Percentiles rank a stretch among this genome's conserved stretches.
phyloP scores from a whole-genome alignment of 2,113 vertebrate genomes.

The Dasyornis broadbenti region DNA sequence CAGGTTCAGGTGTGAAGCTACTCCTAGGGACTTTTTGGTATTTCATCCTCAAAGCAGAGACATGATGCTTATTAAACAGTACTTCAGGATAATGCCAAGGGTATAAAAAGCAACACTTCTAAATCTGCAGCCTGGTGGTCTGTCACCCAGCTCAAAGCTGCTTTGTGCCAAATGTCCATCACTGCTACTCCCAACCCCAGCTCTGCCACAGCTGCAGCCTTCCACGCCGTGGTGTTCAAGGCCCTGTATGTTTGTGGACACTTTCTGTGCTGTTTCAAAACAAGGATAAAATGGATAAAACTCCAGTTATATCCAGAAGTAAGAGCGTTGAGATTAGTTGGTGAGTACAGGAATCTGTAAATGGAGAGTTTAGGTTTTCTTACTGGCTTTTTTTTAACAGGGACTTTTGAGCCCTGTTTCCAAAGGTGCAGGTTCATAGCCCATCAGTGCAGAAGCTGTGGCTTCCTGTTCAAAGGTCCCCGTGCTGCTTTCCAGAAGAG shows the following conservation, averaged over 20 bases:
- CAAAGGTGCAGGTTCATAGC: background rate
- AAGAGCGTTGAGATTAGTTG: background rate
- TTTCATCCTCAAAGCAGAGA: background rate
- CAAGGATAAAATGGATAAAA: background rate
- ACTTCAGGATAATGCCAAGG: background rate
- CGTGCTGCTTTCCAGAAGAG: fast-evolving
- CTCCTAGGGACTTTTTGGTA: background rate
- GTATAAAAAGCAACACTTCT: background rate
- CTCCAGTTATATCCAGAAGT: background rate
- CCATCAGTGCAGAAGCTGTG: background rate
- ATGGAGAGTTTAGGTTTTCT: background rate
- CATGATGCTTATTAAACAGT: background rate
- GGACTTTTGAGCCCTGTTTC: background rate
- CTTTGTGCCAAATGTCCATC: background rate
- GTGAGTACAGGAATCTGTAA: background rate
- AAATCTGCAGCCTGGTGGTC: background rate
- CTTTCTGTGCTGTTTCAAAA: background rate
- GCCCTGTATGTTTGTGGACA: fast-evolving
- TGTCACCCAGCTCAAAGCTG: background rate
- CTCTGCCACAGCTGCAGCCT: background rate
- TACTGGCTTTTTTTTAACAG: background rate
- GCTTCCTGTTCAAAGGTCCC: background rate
- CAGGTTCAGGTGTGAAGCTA: background rate
- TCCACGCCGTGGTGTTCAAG: background rate
- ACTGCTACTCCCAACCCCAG: background rate